Percentiles rank a stretch among this genome's conserved stretches.
Conservation (phyloP, 2,797 vertebrate genomes). For the Poecilia gillii region DNA sequence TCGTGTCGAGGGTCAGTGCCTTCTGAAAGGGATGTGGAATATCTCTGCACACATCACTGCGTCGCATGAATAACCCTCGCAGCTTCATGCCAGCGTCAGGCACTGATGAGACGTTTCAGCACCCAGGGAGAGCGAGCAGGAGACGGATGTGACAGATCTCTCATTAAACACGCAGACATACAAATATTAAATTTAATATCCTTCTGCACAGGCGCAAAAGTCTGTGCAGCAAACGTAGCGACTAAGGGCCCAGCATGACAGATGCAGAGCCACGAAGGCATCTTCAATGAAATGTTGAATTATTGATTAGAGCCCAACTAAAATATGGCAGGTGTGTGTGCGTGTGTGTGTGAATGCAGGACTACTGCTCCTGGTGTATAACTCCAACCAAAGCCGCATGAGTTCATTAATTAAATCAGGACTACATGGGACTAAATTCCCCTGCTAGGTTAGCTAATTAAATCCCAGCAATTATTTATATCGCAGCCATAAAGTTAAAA, state of each 20-base stretch:
- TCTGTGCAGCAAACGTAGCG: slow-evolving; percentile 31
- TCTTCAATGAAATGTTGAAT: slow-evolving; percentile 65
- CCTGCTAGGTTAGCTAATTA: slow-evolving; percentile 59
- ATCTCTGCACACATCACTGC: slow-evolving; percentile 68
- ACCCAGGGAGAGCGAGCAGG: slow-evolving; percentile 35
- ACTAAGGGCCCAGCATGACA: slow-evolving; percentile 23
- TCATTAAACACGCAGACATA: slow-evolving; percentile 41
- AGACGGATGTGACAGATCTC: slow-evolving; percentile 36
- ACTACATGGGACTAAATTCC: slow-evolving; percentile 45
- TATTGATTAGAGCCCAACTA: slow-evolving; percentile 62
- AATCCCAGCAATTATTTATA: slow-evolving; percentile 63
- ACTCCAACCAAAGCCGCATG: slow-evolving; percentile 23
- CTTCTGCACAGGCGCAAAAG: slow-evolving; percentile 13
- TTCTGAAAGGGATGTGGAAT: slow-evolving; percentile 53
- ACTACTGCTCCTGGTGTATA: slow-evolving; percentile 10
- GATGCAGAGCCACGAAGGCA: slow-evolving; percentile 41
- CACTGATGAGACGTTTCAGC: slow-evolving; percentile 40
- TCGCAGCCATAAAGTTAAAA: slow-evolving; percentile 48
- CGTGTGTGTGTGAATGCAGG: background rate
- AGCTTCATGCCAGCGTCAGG: slow-evolving; percentile 58
- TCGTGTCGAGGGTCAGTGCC: slow-evolving; percentile 56
- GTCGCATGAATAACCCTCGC: slow-evolving; percentile 51
- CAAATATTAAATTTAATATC: slow-evolving; percentile 29
- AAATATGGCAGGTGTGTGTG: slow-evolving; percentile 46
- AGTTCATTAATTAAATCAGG: slow-evolving; percentile 55